Evolutionary conservation across 1,140 invertebrate genomes (phyloP).

Genomic region (Hylaeus volcanicus): DNA sequence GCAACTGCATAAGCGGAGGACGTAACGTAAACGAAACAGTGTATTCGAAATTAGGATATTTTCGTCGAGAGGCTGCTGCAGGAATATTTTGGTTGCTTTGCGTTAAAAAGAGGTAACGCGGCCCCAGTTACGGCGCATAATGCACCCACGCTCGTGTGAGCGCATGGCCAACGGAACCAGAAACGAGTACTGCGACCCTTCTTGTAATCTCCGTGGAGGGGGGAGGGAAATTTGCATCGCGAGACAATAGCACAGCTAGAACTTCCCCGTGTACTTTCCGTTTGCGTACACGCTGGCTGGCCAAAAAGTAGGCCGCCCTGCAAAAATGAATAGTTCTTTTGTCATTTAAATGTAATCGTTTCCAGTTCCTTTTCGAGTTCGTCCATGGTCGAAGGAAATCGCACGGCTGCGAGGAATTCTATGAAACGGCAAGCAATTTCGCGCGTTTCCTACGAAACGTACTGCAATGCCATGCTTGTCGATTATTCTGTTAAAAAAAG

Average conservation of each 20-base stretch:
- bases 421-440: not conserved
- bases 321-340: slow-evolving; percentile 47
- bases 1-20: no score
- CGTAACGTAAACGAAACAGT: no score
- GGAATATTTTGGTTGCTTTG: slow-evolving; percentile 16
- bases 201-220: slow-evolving; percentile 33
- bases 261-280: slow-evolving; percentile 44
- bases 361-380: slow-evolving; percentile 2
- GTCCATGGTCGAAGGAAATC: slow-evolving; percentile 3
- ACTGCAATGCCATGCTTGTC: no score
- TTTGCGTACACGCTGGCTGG: slow-evolving; percentile 31
- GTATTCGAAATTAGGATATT: no score
- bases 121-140: slow-evolving; percentile 15
- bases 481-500: no score
- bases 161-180: not conserved
- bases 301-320: slow-evolving; percentile 44
- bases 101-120: not conserved
- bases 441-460: no score
- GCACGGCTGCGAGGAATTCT: not conserved
- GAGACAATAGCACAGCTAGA: slow-evolving; percentile 49
- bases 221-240: slow-evolving; percentile 38
- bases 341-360: slow-evolving; percentile 50
- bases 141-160: not conserved
- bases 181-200: slow-evolving; percentile 39
- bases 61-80: no score